Evolutionary conservation across 2,113 vertebrate species (phyloP).

Genomic region (Anas platyrhynchos): DNA sequence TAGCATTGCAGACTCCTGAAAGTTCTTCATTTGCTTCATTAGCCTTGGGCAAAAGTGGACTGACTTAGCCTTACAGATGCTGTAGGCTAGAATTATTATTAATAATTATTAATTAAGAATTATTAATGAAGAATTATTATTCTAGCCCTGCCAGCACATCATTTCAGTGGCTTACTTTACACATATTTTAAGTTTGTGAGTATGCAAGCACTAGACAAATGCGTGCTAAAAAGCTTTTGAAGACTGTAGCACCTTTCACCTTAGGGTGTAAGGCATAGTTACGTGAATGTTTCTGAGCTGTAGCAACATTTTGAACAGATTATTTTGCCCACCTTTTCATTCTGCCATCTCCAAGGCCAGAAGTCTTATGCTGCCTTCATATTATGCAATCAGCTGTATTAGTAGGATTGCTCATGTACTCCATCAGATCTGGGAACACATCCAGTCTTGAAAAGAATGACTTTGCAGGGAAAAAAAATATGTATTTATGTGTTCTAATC

Average conservation of each 20-base stretch:
- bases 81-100: neutral
- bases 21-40: neutral
- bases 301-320: neutral
- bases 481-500: neutral
- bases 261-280: neutral
- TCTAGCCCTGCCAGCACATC: neutral
- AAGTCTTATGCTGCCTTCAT: neutral
- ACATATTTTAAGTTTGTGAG: neutral
- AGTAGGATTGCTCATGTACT: neutral
- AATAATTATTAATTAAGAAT: too few relatives aligned
- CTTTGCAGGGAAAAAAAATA: neutral
- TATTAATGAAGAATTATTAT: neutral
- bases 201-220: neutral
- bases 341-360: neutral
- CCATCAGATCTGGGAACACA: neutral
- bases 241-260: neutral
- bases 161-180: neutral
- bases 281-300: neutral
- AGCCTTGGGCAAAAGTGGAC: neutral
- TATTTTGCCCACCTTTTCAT: neutral
- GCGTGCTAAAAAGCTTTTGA: neutral
- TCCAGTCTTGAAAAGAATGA: neutral
- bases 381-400: neutral
- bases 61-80: neutral
- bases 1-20: neutral